phyloP scores from a whole-genome alignment of 2,113 vertebrate species.

The Daubentonia madagascariensis region DNA sequence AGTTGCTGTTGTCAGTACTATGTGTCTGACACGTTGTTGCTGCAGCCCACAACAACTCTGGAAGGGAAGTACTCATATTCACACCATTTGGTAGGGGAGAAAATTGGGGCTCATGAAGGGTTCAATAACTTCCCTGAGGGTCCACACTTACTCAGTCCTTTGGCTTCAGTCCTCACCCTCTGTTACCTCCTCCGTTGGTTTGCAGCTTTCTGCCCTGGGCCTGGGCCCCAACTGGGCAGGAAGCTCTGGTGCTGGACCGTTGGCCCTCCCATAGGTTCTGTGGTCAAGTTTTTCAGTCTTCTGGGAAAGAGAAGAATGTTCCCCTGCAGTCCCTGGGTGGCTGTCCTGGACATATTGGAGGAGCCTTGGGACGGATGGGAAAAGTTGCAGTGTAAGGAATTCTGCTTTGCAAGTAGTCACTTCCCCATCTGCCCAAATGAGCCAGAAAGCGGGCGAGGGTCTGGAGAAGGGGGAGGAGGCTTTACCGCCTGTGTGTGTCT shows the following conservation, averaged over 20 bases:
- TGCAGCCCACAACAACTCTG: neutral
- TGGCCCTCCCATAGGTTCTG: slow-evolving; percentile 1
- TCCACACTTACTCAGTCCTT: neutral
- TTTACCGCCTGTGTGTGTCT: neutral
- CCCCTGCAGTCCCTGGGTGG: neutral
- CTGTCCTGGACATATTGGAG: slow-evolving; percentile 3
- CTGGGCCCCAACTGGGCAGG: neutral
- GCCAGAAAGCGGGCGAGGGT: neutral
- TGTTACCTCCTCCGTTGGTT: neutral
- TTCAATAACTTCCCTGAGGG: neutral
- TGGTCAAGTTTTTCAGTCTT: slow-evolving; percentile 39
- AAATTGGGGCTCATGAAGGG: neutral
- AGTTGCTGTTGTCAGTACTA: neutral
- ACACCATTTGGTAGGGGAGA: neutral
- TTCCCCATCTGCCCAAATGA: neutral
- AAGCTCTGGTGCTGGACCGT: neutral
- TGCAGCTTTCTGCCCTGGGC: neutral
- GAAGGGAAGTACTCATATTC: neutral
- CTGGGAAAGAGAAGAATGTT: slow-evolving; percentile 53
- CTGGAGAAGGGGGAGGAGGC: neutral
- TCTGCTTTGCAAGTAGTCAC: slow-evolving; percentile 28
- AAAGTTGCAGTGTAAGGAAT: slow-evolving; percentile 14
- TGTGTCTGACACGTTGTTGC: accelerated
- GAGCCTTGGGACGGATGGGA: neutral
- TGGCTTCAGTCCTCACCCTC: neutral